A percentile compares a stretch with the other conserved stretches of the same genome.
phyloP scores from a whole-genome alignment of 92 coral and sea anemone genomes.

The Phymanthus crucifer region DNA sequence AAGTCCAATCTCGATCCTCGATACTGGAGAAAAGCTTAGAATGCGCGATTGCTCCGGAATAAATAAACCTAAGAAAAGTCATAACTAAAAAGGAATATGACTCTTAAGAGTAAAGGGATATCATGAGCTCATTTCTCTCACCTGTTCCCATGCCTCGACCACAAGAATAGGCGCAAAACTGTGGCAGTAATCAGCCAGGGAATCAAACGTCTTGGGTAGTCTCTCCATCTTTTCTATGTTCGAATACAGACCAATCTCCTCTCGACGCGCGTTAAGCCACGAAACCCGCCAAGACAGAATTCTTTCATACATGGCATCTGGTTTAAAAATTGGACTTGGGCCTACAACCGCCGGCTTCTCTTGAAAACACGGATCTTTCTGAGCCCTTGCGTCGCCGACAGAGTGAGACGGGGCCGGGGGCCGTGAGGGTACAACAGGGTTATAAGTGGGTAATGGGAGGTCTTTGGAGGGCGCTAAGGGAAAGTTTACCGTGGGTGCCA shows the following conservation, averaged over 20 bases:
- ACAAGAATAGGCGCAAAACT: conserved; percentile 69
- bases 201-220: conserved; percentile 63
- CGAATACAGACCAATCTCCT: conserved; percentile 3
- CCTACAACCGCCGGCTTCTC: conserved; percentile 40
- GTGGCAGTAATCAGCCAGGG: conserved; percentile 71
- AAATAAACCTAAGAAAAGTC: too few relatives aligned
- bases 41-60: too few relatives aligned
- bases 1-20: too few relatives aligned
- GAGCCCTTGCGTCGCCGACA: not conserved
- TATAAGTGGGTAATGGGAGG: not conserved
- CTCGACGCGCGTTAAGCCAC: conserved; percentile 33
- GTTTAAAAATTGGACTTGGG: conserved; percentile 44
- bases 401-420: not conserved
- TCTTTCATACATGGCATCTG: conserved; percentile 50
- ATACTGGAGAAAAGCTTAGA: too few relatives aligned
- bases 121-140: conserved; percentile 7
- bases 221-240: conserved; percentile 20
- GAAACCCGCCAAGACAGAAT: conserved; percentile 58
- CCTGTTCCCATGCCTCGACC: conserved; percentile 91
- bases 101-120: not conserved
- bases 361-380: conserved; percentile 6
- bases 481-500: not conserved
- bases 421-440: not conserved
- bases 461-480: not conserved
- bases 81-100: too few relatives aligned